phyloP scores from a whole-genome alignment of 2,797 vertebrate species.

The Numenius phaeopus region DNA sequence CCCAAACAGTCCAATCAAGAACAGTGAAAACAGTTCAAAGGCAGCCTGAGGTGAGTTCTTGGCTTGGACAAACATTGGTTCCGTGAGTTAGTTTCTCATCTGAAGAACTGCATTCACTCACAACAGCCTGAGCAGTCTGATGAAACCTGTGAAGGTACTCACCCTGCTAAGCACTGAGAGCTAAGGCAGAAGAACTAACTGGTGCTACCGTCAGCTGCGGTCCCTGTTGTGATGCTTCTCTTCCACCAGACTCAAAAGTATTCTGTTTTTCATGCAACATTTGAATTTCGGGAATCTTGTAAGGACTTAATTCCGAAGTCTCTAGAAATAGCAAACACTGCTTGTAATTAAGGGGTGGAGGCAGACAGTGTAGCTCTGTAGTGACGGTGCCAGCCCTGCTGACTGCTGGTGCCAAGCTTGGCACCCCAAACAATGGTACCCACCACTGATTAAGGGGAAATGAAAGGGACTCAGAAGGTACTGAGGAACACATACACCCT shows the following conservation, averaged over 20 bases:
- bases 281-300: not conserved
- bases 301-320: not conserved
- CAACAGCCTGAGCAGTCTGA: not conserved
- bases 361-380: not conserved
- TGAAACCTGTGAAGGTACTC: not conserved
- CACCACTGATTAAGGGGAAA: not conserved
- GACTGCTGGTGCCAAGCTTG: not conserved
- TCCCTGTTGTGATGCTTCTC: not conserved
- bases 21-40: constrained; percentile 18
- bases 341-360: not conserved
- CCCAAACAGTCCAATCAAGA: constrained; percentile 19
- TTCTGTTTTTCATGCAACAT: not conserved
- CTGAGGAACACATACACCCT: not conserved
- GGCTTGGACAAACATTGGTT: not conserved
- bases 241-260: not conserved
- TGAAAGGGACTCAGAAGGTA: not conserved
- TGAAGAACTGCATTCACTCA: not conserved
- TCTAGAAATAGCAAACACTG: not conserved
- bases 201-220: not conserved
- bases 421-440: not conserved
- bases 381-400: not conserved
- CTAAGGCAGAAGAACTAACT: not conserved
- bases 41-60: not conserved
- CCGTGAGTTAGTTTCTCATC: not conserved
- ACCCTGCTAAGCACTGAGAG: not conserved